Conservation (phyloP, 1,140 invertebrate species). For the Cecropterus lyciades region DNA sequence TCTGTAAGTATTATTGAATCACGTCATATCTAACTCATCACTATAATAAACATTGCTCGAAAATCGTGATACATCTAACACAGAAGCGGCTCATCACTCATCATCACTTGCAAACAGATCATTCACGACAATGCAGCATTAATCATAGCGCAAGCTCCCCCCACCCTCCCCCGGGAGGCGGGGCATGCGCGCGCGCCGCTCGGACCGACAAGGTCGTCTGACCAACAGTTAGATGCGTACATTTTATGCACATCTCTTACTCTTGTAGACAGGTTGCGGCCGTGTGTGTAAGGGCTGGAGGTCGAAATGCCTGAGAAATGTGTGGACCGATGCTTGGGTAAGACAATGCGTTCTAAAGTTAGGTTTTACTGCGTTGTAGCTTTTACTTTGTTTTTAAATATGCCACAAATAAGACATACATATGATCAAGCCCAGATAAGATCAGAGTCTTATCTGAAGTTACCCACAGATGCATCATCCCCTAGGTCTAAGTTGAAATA, state of each 20-base stretch:
- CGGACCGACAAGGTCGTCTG: conserved; percentile 14
- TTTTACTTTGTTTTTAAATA: no score
- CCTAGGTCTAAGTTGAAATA: no score
- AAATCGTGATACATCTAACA: conserved; percentile 9
- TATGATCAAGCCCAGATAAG: no score
- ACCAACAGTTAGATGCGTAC: conserved; percentile 2
- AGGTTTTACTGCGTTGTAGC: no score
- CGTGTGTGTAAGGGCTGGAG: no score
- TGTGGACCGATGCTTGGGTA: no score
- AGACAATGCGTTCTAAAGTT: no score
- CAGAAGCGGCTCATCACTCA: conserved; percentile 21
- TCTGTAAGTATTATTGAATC: background rate
- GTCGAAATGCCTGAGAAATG: no score
- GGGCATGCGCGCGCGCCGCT: conserved; percentile 15
- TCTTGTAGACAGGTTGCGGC: no score
- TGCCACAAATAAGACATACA: no score
- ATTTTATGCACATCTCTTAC: background rate
- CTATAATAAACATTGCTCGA: background rate
- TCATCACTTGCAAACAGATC: conserved; percentile 27
- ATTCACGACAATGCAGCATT: conserved; percentile 15
- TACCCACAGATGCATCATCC: no score
- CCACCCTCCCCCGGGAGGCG: background rate
- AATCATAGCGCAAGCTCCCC: conserved; percentile 15
- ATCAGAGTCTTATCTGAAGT: no score
- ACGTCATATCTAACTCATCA: background rate